Conservation (phyloP, 1,140 invertebrate genomes). For the Drosophila pruinosa region DNA sequence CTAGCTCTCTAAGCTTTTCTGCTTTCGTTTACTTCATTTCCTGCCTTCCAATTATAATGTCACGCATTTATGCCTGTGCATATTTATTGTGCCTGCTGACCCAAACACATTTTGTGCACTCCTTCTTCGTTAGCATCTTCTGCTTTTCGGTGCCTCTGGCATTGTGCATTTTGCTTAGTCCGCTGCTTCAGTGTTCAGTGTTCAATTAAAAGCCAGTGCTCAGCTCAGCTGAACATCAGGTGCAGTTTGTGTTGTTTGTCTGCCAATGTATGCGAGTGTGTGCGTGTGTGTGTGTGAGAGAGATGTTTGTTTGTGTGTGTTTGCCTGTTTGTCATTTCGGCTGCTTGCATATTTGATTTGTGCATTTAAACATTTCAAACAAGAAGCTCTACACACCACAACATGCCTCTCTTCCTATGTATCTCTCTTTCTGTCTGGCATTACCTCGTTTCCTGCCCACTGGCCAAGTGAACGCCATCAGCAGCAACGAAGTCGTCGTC, state of each 20-base stretch:
- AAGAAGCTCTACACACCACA: background rate
- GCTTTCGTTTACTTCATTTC: slow-evolving; percentile 24
- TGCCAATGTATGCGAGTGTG: slow-evolving; percentile 17
- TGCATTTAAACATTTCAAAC: slow-evolving; percentile 80
- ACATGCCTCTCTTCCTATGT: background rate
- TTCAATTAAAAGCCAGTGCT: slow-evolving; percentile 67
- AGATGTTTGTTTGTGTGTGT: too few relatives aligned
- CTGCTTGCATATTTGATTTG: slow-evolving; percentile 80
- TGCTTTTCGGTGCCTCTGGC: background rate
- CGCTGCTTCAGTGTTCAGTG: slow-evolving; percentile 38
- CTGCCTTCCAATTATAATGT: slow-evolving; percentile 59
- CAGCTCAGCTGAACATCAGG: slow-evolving; percentile 60
- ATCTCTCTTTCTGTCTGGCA: background rate
- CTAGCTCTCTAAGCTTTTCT: background rate
- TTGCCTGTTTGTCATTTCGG: slow-evolving; percentile 46
- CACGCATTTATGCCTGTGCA: slow-evolving; percentile 62
- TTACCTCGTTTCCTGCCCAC: too few relatives aligned
- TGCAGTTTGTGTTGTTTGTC: slow-evolving; percentile 35
- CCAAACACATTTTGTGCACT: slow-evolving; percentile 33
- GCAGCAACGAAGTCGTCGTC: slow-evolving; percentile 41
- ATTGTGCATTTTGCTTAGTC: slow-evolving; percentile 18
- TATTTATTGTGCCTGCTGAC: slow-evolving; percentile 57
- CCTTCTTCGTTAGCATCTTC: background rate
- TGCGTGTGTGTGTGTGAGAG: slow-evolving; percentile 22
- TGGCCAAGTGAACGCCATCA: too few relatives aligned